Conservation (phyloP, 2,113 vertebrate genomes). For the Lichenostomus cassidix region DNA sequence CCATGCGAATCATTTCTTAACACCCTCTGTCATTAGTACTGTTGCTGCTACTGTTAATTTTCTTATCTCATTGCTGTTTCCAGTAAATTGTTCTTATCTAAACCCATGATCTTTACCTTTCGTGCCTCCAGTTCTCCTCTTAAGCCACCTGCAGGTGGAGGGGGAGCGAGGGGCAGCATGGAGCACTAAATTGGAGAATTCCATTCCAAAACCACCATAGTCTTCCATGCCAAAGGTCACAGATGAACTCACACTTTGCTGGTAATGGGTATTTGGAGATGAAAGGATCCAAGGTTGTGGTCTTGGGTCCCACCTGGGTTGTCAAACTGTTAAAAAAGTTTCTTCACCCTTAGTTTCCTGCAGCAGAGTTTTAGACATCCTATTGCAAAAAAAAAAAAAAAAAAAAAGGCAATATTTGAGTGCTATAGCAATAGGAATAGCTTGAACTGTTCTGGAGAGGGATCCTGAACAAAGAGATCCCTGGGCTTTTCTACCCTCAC, state of each 20-base stretch:
- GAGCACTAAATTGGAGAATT: neutral
- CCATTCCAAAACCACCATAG: neutral
- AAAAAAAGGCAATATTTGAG: neutral
- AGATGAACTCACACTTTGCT: accelerated
- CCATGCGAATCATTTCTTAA: neutral
- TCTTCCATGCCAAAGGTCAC: neutral
- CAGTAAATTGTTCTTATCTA: neutral
- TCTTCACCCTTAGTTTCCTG: neutral
- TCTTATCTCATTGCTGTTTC: neutral
- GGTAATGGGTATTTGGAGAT: neutral
- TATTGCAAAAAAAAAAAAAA: too few species aligned
- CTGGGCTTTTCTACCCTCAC: neutral
- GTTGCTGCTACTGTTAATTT: neutral
- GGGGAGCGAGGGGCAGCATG: neutral
- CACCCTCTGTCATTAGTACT: neutral
- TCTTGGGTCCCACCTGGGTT: neutral
- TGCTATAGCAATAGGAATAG: neutral
- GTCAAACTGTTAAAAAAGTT: neutral
- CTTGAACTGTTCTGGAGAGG: neutral
- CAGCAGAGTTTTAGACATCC: neutral
- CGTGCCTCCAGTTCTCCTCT: neutral
- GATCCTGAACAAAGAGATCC: neutral
- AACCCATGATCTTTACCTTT: neutral
- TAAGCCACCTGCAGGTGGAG: neutral
- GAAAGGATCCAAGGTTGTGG: neutral